A percentile compares a stretch with the other conserved stretches of the same genome.
phyloP scores from a whole-genome alignment of 1,140 invertebrate species.

The Ceratina calcarata region DNA sequence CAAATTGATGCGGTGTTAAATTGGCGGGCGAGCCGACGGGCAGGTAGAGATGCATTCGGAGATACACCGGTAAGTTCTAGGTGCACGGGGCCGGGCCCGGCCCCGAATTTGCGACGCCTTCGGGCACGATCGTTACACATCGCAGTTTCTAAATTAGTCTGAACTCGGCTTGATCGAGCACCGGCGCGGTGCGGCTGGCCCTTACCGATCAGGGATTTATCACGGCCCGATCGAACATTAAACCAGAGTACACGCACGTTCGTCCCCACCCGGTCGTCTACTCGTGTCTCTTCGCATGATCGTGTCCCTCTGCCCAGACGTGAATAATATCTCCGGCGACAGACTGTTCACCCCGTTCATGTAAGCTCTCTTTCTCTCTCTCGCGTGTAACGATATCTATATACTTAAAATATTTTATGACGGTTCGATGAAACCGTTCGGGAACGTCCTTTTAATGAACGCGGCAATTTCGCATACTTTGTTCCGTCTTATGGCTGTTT shows the following conservation, averaged over 20 bases:
- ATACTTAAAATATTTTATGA: too few species aligned
- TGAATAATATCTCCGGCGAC: background rate
- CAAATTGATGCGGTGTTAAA: conserved; percentile 61
- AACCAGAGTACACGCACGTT: conserved; percentile 34
- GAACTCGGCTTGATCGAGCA: conserved; percentile 60
- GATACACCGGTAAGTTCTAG: conserved; percentile 60
- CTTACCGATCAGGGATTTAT: conserved; percentile 55
- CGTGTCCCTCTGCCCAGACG: background rate
- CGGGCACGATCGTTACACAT: conserved; percentile 55
- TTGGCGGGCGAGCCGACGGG: conserved; percentile 42
- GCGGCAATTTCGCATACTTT: too few species aligned
- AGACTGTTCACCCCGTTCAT: background rate
- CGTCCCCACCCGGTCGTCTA: background rate
- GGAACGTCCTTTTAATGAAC: too few species aligned
- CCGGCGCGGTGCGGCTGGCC: conserved; percentile 8
- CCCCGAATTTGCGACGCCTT: conserved; percentile 58
- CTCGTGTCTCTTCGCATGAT: conserved; percentile 2
- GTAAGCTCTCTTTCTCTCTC: background rate
- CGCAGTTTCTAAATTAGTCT: conserved; percentile 62
- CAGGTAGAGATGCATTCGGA: conserved; percentile 60
- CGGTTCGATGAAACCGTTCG: too few species aligned
- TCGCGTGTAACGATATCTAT: background rate
- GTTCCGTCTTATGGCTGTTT: too few species aligned
- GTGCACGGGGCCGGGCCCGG: conserved; percentile 12
- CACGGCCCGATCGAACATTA: conserved; percentile 53